Conservation (phyloP, 2,113 vertebrate species). For the Eudyptes chrysolophus region DNA sequence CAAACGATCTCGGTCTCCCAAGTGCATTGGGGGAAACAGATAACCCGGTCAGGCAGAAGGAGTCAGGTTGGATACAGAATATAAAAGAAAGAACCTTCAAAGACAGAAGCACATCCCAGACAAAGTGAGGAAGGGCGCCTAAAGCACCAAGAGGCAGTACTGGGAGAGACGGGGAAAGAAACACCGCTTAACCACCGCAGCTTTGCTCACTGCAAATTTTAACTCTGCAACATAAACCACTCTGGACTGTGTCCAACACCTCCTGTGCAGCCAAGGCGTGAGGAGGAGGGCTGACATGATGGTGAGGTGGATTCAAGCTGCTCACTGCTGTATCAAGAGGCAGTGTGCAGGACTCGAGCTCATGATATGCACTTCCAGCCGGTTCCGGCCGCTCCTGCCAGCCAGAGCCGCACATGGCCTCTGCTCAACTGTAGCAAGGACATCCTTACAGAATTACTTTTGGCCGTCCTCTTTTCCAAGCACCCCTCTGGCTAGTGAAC, state of each 20-base stretch:
- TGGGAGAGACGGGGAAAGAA: neutral
- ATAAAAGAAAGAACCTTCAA: neutral
- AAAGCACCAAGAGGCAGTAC: neutral
- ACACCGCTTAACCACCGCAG: neutral
- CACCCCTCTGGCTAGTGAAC: neutral
- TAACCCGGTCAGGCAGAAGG: neutral
- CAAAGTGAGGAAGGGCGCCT: neutral
- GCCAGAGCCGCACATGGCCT: rapidly evolving
- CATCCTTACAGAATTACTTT: neutral
- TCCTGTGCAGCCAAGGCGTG: neutral
- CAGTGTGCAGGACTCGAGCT: neutral
- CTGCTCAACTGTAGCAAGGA: neutral
- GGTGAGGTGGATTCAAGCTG: neutral
- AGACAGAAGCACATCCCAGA: neutral
- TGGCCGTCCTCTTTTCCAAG: neutral
- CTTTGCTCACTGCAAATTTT: neutral
- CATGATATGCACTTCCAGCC: neutral
- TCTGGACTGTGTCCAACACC: neutral
- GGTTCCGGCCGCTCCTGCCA: neutral
- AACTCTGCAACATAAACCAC: neutral
- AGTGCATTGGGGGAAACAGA: neutral
- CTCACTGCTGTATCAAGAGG: neutral
- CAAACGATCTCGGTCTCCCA: neutral
- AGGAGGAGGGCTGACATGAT: neutral
- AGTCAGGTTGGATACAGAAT: neutral